Conservation (phyloP, 2,888 invertebrate species). For the Lathronympha strigana region DNA sequence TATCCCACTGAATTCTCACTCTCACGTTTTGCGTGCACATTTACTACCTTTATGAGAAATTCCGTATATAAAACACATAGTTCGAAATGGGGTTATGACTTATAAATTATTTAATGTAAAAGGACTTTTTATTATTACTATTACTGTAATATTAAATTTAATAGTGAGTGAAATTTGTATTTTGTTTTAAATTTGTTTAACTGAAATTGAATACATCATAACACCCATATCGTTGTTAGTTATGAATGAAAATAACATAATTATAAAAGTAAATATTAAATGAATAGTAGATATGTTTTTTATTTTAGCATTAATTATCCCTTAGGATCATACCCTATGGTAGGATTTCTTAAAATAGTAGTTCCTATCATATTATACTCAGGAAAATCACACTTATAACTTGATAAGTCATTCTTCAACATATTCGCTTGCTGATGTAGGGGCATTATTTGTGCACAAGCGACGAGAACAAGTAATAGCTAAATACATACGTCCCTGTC, state of each 20-base stretch:
- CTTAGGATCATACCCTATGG: neutral
- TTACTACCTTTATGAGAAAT: slow-evolving; percentile 75
- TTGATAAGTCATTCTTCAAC: no score
- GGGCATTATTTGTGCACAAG: no score
- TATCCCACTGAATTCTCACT: slow-evolving; percentile 82
- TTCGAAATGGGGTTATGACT: slow-evolving; percentile 79
- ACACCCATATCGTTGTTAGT: slow-evolving; percentile 85
- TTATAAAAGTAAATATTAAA: slow-evolving; percentile 85
- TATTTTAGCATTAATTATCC: slow-evolving; percentile 57
- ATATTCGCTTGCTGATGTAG: no score
- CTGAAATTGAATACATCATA: slow-evolving; percentile 83
- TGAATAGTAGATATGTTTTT: slow-evolving; percentile 80
- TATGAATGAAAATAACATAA: slow-evolving; percentile 85
- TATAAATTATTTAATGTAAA: slow-evolving; percentile 81
- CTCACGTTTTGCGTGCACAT: slow-evolving; percentile 80
- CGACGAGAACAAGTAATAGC: neutral
- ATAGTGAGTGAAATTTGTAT: slow-evolving; percentile 84
- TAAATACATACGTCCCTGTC: neutral
- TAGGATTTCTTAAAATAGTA: no score
- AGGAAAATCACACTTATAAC: no score
- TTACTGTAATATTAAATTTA: slow-evolving; percentile 83
- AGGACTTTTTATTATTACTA: slow-evolving; percentile 78
- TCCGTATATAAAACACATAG: slow-evolving; percentile 69
- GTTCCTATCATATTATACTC: no score
- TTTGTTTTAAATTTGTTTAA: slow-evolving; percentile 83